phyloP scores from a whole-genome alignment of 2,113 vertebrate genomes.

The Blennius ocellaris region DNA sequence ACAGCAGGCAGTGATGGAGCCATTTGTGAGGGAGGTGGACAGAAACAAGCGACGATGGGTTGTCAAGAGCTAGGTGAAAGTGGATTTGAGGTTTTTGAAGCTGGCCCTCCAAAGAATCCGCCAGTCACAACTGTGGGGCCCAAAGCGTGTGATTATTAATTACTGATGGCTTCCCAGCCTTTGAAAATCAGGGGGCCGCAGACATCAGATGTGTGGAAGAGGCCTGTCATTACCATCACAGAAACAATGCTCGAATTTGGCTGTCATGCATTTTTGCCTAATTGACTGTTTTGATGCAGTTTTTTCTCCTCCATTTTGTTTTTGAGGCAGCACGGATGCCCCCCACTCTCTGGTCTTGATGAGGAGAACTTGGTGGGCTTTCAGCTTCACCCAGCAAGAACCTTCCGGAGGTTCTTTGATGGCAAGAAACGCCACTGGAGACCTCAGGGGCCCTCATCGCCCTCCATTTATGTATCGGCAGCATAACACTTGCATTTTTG shows the following conservation, averaged over 20 bases:
- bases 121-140: conserved; percentile 63
- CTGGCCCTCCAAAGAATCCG: conserved; percentile 61
- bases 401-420: conserved; percentile 82
- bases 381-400: conserved; percentile 82
- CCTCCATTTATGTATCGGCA: conserved; percentile 73
- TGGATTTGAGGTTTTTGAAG: conserved; percentile 50
- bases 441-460: conserved; percentile 73
- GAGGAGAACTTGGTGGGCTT: conserved; percentile 77
- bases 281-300: conserved; percentile 83
- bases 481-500: conserved; percentile 66
- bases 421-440: conserved; percentile 75
- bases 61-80: conserved; percentile 53
- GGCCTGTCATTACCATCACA: conserved; percentile 78
- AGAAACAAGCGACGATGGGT: conserved; percentile 8
- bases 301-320: conserved; percentile 63
- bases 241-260: conserved; percentile 81
- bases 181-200: conserved; percentile 68
- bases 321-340: conserved; percentile 59
- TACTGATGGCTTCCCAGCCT: conserved; percentile 74
- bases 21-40: conserved; percentile 16
- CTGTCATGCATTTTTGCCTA: conserved; percentile 85
- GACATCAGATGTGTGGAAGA: conserved; percentile 72
- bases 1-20: conserved; percentile 20
- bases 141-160: conserved; percentile 77
- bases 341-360: conserved; percentile 52